phyloP scores from a whole-genome alignment of 2,888 invertebrate genomes.

The Caenorhabditis panamensis region DNA sequence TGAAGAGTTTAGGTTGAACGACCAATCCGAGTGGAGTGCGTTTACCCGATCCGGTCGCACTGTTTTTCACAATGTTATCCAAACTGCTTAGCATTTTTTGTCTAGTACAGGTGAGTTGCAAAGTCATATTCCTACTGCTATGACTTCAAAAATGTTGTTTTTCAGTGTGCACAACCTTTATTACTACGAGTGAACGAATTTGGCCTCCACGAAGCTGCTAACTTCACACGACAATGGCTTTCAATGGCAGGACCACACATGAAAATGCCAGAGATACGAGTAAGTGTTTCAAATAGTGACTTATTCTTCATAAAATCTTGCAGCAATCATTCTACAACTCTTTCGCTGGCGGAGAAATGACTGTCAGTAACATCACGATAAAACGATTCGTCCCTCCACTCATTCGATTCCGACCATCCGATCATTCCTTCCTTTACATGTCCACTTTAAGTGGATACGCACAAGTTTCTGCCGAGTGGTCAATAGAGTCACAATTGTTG shows the following conservation, averaged over 20 bases:
- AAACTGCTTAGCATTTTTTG: constrained; percentile 43
- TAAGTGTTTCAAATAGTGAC: constrained; percentile 16
- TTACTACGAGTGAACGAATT: constrained; percentile 74
- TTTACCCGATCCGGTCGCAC: constrained; percentile 21
- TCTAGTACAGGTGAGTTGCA: constrained; percentile 35
- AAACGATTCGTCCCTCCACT: constrained; percentile 75
- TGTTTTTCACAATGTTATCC: constrained; percentile 41
- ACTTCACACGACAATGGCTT: constrained; percentile 79
- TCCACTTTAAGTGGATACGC: constrained; percentile 76
- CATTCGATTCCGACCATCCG: constrained; percentile 75
- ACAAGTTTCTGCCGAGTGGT: constrained; percentile 75
- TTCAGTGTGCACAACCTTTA: constrained; percentile 35
- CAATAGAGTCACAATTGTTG: constrained; percentile 72
- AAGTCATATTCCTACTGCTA: neutral
- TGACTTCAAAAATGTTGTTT: neutral
- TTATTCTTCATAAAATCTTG: constrained; percentile 8
- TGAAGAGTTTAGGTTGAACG: constrained; percentile 38
- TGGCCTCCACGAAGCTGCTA: constrained; percentile 76
- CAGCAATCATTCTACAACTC: constrained; percentile 73
- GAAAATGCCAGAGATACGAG: constrained; percentile 73
- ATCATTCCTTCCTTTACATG: constrained; percentile 77
- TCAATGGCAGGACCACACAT: constrained; percentile 73
- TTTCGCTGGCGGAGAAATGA: constrained; percentile 75
- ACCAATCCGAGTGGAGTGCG: constrained; percentile 42
- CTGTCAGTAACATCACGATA: constrained; percentile 72